phyloP scores from a whole-genome alignment of 2,888 invertebrate genomes.

The Alviniconcha strummeri region DNA sequence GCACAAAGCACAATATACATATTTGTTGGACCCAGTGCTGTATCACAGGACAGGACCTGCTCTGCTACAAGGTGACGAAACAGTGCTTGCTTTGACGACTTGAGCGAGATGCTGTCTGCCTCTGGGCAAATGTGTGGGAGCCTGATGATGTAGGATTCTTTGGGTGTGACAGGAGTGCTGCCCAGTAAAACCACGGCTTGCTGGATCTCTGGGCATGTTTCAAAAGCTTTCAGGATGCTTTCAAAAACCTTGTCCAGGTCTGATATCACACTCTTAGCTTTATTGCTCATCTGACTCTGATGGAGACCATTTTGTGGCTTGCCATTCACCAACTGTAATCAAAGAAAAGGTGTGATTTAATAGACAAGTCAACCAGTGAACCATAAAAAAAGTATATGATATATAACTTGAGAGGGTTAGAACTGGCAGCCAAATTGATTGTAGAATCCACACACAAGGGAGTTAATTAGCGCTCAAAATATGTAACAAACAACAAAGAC shows the following conservation, averaged over 20 bases:
- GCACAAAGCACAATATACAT: constrained; percentile 51
- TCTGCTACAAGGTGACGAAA: constrained; percentile 55
- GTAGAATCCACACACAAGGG: too few relatives aligned
- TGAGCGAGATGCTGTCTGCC: constrained; percentile 35
- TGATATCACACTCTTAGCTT: constrained; percentile 44
- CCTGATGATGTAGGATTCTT: constrained; percentile 55
- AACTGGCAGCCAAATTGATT: too few relatives aligned
- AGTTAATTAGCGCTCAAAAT: too few relatives aligned
- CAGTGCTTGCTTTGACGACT: constrained; percentile 48
- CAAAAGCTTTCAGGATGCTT: constrained; percentile 51
- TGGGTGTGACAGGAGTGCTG: constrained; percentile 58
- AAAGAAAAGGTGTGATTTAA: background rate
- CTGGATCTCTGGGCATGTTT: constrained; percentile 54
- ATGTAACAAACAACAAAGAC: too few relatives aligned
- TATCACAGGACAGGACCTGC: constrained; percentile 53
- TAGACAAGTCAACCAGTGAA: too few relatives aligned
- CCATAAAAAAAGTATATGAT: too few relatives aligned
- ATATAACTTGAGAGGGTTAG: too few relatives aligned
- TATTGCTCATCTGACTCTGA: constrained; percentile 37
- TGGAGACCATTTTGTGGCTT: background rate
- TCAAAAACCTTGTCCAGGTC: constrained; percentile 48
- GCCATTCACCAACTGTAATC: constrained; percentile 11
- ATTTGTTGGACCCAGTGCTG: constrained; percentile 52
- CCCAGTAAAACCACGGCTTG: constrained; percentile 54
- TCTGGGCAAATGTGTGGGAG: constrained; percentile 43